Percentiles rank a stretch among this genome's conserved stretches.
These are phyloP conservation scores for Panagrolaimus sp. DNA, from an alignment of 1,140 invertebrate species.

Conservation along the genomic window DNA sequence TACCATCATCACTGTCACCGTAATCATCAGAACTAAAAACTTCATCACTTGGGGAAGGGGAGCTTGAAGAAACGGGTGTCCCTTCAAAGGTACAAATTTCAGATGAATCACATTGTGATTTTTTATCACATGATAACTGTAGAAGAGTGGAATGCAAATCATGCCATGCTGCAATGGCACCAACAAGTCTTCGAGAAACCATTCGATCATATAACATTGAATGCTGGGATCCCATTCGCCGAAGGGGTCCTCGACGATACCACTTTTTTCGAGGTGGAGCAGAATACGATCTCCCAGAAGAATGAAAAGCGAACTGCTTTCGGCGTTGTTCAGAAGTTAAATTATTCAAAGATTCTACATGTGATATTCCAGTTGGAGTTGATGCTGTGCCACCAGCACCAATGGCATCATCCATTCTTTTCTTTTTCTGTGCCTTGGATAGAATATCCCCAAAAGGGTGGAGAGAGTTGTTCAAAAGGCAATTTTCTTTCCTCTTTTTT, in stretches of 20 bases:
- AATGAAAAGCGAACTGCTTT: constrained; percentile 40
- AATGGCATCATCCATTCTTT: neutral
- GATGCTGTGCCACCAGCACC: neutral
- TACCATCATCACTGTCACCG: constrained; percentile 16
- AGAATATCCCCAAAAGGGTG: neutral
- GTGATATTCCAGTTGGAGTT: no score
- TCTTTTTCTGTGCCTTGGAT: neutral
- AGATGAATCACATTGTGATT: constrained; percentile 1
- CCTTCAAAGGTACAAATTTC: constrained; percentile 23
- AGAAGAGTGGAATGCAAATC: constrained; percentile 54
- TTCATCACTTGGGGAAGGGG: constrained; percentile 22
- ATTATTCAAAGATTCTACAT: no score
- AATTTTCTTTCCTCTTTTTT: no score
- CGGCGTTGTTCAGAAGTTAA: constrained; percentile 21
- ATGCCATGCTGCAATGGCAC: constrained; percentile 58
- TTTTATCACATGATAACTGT: constrained; percentile 41
- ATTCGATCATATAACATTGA: constrained; percentile 44
- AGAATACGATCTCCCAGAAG: constrained; percentile 45
- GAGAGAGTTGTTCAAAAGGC: neutral
- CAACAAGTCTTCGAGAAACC: constrained; percentile 50
- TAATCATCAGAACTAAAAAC: constrained; percentile 1
- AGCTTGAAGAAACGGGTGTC: neutral
- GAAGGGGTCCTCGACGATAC: constrained; percentile 40
- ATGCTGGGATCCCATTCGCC: constrained; percentile 37
- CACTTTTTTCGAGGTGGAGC: constrained; percentile 51